Evolutionary conservation across 2,888 invertebrate genomes (phyloP).

Genomic region (Sphinx pinastri): DNA sequence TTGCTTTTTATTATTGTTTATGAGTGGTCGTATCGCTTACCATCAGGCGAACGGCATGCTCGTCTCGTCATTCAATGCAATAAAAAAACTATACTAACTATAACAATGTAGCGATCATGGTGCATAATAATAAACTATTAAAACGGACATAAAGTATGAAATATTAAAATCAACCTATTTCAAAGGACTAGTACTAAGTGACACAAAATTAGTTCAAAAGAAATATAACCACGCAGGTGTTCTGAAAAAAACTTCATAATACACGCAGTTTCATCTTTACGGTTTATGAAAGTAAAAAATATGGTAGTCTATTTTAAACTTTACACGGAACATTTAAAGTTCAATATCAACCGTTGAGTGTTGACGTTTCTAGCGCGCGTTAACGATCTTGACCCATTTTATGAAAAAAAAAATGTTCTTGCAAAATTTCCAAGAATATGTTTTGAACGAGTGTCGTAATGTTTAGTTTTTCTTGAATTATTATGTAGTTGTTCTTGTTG

Average conservation of each 20-base stretch:
- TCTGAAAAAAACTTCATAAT: constrained; percentile 10
- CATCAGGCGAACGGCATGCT: too few species aligned
- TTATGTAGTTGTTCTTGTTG: not conserved
- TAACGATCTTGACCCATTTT: constrained; percentile 32
- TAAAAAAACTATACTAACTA: too few species aligned
- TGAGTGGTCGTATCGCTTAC: too few species aligned
- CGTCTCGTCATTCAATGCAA: too few species aligned
- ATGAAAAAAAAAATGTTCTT: not conserved
- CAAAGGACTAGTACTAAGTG: not conserved
- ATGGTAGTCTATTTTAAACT: constrained; percentile 34
- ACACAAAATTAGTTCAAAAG: constrained; percentile 6
- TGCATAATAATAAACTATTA: too few species aligned
- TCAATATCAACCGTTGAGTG: constrained; percentile 31
- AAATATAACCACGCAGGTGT: not conserved
- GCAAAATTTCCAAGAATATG: not conserved
- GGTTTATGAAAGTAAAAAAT: not conserved
- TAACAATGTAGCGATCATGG: too few species aligned
- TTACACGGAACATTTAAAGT: constrained; percentile 33
- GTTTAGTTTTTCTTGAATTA: not conserved
- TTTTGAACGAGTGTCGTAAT: not conserved
- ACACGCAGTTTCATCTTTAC: constrained; percentile 4
- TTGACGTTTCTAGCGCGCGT: constrained; percentile 14
- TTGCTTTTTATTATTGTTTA: too few species aligned
- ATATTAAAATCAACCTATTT: not conserved
- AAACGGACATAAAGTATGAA: too few species aligned